Conservation (phyloP, 2,113 vertebrate species). For the Thalassoma bifasciatum region DNA sequence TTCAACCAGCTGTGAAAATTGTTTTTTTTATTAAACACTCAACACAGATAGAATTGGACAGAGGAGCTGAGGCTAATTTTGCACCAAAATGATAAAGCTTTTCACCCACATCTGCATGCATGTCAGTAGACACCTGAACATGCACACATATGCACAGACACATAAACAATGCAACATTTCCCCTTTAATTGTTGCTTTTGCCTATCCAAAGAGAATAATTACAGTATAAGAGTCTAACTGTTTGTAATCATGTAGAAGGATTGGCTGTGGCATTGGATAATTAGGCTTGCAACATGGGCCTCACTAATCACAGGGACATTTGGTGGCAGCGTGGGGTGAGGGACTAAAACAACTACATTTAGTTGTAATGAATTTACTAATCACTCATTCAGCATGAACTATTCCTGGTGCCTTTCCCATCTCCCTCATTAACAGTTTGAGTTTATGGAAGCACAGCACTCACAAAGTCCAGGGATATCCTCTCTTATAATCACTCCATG, state of each 20-base stretch:
- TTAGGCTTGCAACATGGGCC: slow-evolving; percentile 81
- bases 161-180: slow-evolving; percentile 58
- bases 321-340: slow-evolving; percentile 77
- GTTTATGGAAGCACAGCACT: slow-evolving; percentile 10
- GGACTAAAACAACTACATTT: slow-evolving; percentile 84
- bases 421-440: slow-evolving; percentile 33
- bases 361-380: slow-evolving; percentile 67
- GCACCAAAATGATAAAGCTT: not conserved
- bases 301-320: slow-evolving; percentile 85
- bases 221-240: slow-evolving; percentile 84
- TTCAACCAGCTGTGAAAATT: not conserved
- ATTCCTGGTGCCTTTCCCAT: slow-evolving; percentile 12
- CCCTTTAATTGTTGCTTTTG: slow-evolving; percentile 83
- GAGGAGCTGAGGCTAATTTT: slow-evolving; percentile 1
- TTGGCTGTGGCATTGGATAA: slow-evolving; percentile 80
- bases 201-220: slow-evolving; percentile 84
- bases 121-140: slow-evolving; percentile 13
- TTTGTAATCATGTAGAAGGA: slow-evolving; percentile 82
- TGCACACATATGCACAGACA: slow-evolving; percentile 8
- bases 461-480: not conserved
- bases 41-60: not conserved
- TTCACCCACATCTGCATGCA: not conserved
- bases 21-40: slow-evolving; percentile 24
- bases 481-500: not conserved
- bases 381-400: slow-evolving; percentile 45